Percentiles rank a stretch among this genome's conserved stretches.
Evolutionary conservation across 2,113 vertebrate species (phyloP).

Genomic region (Acanthochromis polyacanthus): DNA sequence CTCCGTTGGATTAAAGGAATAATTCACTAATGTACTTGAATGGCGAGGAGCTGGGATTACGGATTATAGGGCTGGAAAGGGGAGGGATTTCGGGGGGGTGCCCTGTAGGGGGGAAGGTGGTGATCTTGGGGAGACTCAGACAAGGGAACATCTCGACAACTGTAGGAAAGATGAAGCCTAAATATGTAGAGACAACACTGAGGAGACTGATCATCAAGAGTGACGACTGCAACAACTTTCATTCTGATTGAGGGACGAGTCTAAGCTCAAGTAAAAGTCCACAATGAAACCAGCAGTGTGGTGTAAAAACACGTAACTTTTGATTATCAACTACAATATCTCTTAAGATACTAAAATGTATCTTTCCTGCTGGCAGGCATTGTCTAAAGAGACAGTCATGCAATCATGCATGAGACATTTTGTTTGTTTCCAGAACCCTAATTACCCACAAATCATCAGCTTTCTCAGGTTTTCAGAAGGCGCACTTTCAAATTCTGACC

Average conservation of each 20-base stretch:
- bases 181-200: neutral
- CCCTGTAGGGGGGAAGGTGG: slow-evolving; percentile 19
- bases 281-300: too few species aligned
- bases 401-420: too few species aligned
- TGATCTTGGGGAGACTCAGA: slow-evolving; percentile 38
- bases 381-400: too few species aligned
- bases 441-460: too few species aligned
- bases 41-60: slow-evolving; percentile 71
- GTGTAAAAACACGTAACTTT: too few species aligned
- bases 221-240: neutral
- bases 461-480: too few species aligned
- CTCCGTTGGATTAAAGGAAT: slow-evolving; percentile 75
- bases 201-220: neutral
- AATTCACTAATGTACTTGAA: slow-evolving; percentile 82
- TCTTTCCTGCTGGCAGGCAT: too few species aligned
- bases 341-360: too few species aligned
- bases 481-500: too few species aligned
- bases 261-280: too few species aligned
- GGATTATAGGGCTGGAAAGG: slow-evolving; percentile 63
- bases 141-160: slow-evolving; percentile 26
- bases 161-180: slow-evolving; percentile 7
- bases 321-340: too few species aligned
- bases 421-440: too few species aligned
- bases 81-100: slow-evolving; percentile 54
- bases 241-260: neutral